phyloP scores from a whole-genome alignment of 2,797 vertebrate species.

The Macroramphosus scolopax region DNA sequence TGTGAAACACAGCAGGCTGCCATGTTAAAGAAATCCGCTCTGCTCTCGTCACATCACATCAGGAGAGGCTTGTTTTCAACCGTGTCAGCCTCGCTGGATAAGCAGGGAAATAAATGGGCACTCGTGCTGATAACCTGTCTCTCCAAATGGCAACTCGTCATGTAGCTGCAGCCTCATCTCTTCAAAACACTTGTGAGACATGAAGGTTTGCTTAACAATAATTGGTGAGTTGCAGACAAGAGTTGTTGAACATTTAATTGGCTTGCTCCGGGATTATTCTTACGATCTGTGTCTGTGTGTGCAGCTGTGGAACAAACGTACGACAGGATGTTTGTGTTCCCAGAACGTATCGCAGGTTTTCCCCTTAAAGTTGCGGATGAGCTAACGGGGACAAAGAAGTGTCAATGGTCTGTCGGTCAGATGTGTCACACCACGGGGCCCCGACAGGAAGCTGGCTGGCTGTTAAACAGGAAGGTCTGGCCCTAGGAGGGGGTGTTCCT shows the following conservation, averaged over 20 bases:
- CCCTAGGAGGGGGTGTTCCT: slow-evolving; percentile 22
- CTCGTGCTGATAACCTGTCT: slow-evolving; percentile 40
- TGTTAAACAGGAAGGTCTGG: slow-evolving; percentile 53
- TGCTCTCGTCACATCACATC: slow-evolving; percentile 37
- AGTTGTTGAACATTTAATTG: too few species aligned
- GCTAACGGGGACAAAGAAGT: slow-evolving; percentile 34
- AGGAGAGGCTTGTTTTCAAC: slow-evolving; percentile 31
- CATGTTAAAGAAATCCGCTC: slow-evolving; percentile 38
- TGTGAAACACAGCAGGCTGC: slow-evolving; percentile 39
- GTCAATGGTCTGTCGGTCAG: slow-evolving; percentile 11
- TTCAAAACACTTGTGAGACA: slow-evolving; percentile 14
- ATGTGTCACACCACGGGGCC: slow-evolving; percentile 21
- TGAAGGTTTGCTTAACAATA: too few species aligned
- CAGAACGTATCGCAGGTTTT: slow-evolving; percentile 7
- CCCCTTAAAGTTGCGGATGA: slow-evolving; percentile 18
- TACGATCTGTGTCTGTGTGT: too few species aligned
- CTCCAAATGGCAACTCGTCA: slow-evolving; percentile 32
- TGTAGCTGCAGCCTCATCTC: slow-evolving; percentile 31
- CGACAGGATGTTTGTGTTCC: slow-evolving; percentile 32
- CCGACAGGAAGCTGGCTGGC: slow-evolving; percentile 43
- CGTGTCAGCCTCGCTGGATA: slow-evolving; percentile 29
- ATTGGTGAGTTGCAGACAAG: too few species aligned
- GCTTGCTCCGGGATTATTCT: too few species aligned
- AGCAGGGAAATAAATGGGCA: slow-evolving; percentile 41
- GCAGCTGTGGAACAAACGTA: slow-evolving; percentile 2